Percentiles rank a stretch among this genome's conserved stretches.
Evolutionary conservation across 2,888 invertebrate species (phyloP).

Genomic region (Lasioglossum calceatum): DNA sequence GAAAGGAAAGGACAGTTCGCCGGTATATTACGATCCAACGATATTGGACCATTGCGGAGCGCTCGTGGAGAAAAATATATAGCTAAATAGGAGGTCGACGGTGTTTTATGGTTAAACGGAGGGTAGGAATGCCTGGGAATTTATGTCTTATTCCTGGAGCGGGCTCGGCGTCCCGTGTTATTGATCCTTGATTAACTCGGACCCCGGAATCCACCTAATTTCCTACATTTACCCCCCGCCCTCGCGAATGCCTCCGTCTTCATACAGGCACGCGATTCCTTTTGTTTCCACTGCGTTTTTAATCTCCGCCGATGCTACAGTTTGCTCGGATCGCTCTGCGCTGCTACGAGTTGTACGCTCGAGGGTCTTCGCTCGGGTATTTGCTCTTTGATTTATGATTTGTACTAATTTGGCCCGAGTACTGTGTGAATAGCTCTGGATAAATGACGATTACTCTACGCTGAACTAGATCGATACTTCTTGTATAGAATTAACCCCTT

Average conservation of each 20-base stretch:
- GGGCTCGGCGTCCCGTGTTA: slow-evolving; percentile 59
- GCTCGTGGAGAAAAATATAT: slow-evolving; percentile 71
- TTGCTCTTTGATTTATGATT: neutral
- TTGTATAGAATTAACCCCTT: neutral
- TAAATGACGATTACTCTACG: neutral
- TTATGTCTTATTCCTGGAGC: slow-evolving; percentile 66
- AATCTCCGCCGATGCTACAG: neutral
- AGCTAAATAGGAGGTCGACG: slow-evolving; percentile 67
- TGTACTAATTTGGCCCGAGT: neutral
- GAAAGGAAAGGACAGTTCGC: slow-evolving; percentile 59
- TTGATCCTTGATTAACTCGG: slow-evolving; percentile 66
- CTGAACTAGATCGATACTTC: neutral
- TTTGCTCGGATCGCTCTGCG: neutral
- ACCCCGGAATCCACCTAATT: slow-evolving; percentile 51
- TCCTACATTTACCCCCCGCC: neutral
- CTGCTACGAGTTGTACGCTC: neutral
- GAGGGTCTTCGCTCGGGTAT: neutral
- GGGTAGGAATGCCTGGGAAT: slow-evolving; percentile 60
- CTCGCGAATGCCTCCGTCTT: neutral
- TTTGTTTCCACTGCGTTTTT: slow-evolving; percentile 16
- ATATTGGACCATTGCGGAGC: slow-evolving; percentile 72
- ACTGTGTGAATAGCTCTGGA: neutral
- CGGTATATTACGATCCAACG: slow-evolving; percentile 65
- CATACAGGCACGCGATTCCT: neutral
- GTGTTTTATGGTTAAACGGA: slow-evolving; percentile 70